Evolutionary conservation across 2,888 invertebrate species (phyloP), one percentile per base, ranked within the genome.

Genomic region (Drosophila differens): DNA sequence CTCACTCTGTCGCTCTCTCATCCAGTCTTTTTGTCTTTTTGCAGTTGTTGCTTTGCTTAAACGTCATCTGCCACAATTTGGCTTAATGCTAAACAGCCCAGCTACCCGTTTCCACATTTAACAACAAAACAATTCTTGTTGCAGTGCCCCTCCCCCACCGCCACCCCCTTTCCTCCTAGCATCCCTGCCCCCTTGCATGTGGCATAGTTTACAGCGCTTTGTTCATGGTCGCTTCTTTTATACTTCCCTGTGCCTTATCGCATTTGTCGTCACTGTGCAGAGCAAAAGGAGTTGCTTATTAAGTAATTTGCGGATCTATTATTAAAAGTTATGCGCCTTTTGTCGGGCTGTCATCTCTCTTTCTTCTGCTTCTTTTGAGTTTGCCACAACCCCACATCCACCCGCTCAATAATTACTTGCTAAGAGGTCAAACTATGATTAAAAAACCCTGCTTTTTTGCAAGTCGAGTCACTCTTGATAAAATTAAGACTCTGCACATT

Each of bases 251-350:
- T 44, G 47, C 62, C 73, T 76, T 79, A 76, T 79, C 71, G 68
- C 72, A 61, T 66, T 75, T 76, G 65, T 49, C 57, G 52, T 70
- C 62, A 62, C 35, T 57, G 28, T n/a, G 57, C 57, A 55, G 12
- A 28, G 39, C 30, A 70, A 70, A 55, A 51, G 39, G 58, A 67
- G 78, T 83, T 82, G 84, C 89, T 89, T 86, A 81, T 82, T 81
- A 90, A 89, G 81, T 87, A 90, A 89, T 90, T 89, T 89, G 79
- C 80, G 70, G 77, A 90, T 88, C 25, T 25, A 25, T 90, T 90
- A 90, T 88, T 83, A 90, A 90, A 89, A 89, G 65, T 89, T 90
- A 77, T 76, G 74, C 81, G 76, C 79, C 85, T 81, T 78, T 81
- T 73, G 62, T 71, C 69, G 32, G 64, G 61, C 66, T 83, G 76